A percentile compares a stretch with the other conserved stretches of the same genome.
These are phyloP conservation scores for Sminthurides bifidus DNA, from an alignment of 1,140 invertebrate genomes.

Conservation along the genomic window DNA sequence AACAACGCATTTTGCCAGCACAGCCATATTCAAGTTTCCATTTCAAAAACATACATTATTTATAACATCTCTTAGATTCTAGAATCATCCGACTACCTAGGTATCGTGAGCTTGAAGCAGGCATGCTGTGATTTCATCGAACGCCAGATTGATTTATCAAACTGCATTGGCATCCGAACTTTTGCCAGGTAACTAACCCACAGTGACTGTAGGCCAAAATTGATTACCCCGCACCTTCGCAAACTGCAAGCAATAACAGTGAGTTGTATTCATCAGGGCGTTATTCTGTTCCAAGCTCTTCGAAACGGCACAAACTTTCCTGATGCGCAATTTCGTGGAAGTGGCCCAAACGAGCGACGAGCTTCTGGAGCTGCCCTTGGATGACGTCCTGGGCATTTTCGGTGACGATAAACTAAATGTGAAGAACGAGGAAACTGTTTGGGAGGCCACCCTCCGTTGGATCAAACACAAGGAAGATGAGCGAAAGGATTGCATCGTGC, in stretches of 20 bases:
- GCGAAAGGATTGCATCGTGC: constrained; percentile 52
- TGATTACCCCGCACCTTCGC: background rate
- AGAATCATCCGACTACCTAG: constrained; percentile 49
- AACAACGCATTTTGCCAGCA: background rate
- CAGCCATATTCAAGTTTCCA: background rate
- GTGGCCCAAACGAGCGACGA: constrained; percentile 56
- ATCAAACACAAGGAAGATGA: constrained; percentile 49
- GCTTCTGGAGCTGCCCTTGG: constrained; percentile 53
- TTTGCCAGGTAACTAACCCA: constrained; percentile 47
- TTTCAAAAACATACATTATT: background rate
- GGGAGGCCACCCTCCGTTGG: constrained; percentile 52
- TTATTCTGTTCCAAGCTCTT: constrained; percentile 56
- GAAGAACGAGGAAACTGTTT: constrained; percentile 51
- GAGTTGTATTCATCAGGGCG: constrained; percentile 1
- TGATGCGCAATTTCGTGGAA: constrained; percentile 59
- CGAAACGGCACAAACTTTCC: constrained; percentile 51
- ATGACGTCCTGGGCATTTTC: constrained; percentile 56
- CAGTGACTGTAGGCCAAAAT: background rate
- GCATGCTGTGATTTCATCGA: constrained; percentile 61
- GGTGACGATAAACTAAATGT: constrained; percentile 54
- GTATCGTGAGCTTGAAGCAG: constrained; percentile 60
- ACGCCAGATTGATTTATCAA: constrained; percentile 51
- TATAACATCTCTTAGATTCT: constrained; percentile 43
- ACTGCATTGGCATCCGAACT: constrained; percentile 66
- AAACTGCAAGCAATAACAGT: background rate